Evolutionary conservation across 2,888 invertebrate species (phyloP), one percentile per base, ranked within the genome.

Genomic region (Baronia brevicornis): DNA sequence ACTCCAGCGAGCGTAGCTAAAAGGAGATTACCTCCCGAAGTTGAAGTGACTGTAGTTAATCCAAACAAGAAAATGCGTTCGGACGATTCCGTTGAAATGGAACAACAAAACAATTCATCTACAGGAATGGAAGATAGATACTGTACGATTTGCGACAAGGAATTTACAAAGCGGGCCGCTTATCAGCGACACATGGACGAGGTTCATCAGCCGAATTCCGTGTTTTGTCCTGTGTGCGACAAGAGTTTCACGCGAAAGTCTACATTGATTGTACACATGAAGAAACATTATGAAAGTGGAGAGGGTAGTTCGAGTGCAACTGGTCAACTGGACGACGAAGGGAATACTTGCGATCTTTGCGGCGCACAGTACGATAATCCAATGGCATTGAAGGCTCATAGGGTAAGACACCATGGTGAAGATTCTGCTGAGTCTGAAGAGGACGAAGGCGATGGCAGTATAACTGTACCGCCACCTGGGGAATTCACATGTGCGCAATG

Each of bases 201-300:
- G 38, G 86, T 86, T 4, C 87, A 87, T 44, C 82, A 77, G 41
- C 84, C 77, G 5, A 85, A 84, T 40, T 82, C 84, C 0, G 82
- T 82, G 12, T 87, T 86, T 29, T 90, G 90, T 49, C 87, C 86
- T 4, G 80, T 88, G 2, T 91, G 90, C 54, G 84, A 86, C 24
- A 88, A 87, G 45, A 84, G 86, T 32, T 89, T 90, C 51, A 88
- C 89, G 2, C 80, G 87, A 18, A 86, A 87, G 52, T 89, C 89
- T 3, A 87, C 88, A 0, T 61, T 90, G 12, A 85, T 88, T 17
- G 86, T 87, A 24, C 90, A 91, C 51, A 86, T 89, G 63, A 86
- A 87, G 49, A 79, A 86, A 43, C 88, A 89, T 46, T 87, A 87
- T 53, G 79, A 77, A 13, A 58, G 80, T 9, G 78, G 74, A 2